Base-by-base conservation (phyloP, 2,113 vertebrate genomes). In the Oreochromis spilurus region DNA sequence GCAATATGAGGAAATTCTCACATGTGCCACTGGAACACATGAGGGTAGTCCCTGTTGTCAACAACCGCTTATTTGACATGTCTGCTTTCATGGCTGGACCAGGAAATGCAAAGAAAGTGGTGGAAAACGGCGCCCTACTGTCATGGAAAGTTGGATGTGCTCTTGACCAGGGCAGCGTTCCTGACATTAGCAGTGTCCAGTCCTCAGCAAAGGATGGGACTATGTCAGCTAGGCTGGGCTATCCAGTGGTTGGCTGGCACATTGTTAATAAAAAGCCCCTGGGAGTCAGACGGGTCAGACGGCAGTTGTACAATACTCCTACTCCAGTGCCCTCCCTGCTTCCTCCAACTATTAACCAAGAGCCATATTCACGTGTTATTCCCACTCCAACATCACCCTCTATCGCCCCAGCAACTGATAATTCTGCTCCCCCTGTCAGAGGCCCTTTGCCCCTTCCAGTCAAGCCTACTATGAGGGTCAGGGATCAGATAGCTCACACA, bases 1-100 rank as follows among this genome's bases (percentile, higher is more conserved):
- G 90, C 55, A 95, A 95, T 60, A 99, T 99, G 98, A 97, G 84
- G 84, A 96, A 95, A 84, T 99, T 99, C 93, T 98, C 98, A 0
- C 97, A 96, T 84, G 97, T 99, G 17, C 96, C 97, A n/a, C 94
- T 97, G 82, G 97, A 97, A 90, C 96, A 96, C 86, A 98, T 99
- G 98, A 97, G 97, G 88, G 94, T 98, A 60, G 97, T 98, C 84
- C 98, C 98, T 6, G 98, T 99, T 89, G 97, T 99, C 87, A 99
- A 99, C 95, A 99, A 99, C 90, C 97, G 97, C 89, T 96, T 99
- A 34, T 99, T 99, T 87, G 98, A 99, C 88, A 99, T 99, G 98
- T 98, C 98, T 0, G 98, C 98, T 82, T 99, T 99, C 91, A 98
- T 99, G 98, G 98, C 98, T 48, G 98, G 98, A 72, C 98, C 98